Evolutionary conservation across 2,888 invertebrate species (phyloP).

Genomic region (Drosophila fulvimacula): DNA sequence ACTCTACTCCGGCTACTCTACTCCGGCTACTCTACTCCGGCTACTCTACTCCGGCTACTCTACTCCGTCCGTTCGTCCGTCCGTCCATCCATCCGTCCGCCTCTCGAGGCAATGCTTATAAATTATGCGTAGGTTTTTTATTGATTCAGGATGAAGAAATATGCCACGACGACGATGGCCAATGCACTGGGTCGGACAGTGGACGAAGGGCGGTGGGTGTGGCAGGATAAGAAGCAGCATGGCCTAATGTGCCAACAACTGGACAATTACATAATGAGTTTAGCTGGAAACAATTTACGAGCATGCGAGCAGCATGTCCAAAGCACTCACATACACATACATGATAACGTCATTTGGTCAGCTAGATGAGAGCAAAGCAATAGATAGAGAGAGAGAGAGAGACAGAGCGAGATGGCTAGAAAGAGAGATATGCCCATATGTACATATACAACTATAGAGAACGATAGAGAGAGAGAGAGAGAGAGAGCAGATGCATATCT

Average conservation of each 20-base stretch:
- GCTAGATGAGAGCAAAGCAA: conserved; percentile 13
- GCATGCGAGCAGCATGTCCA: conserved; percentile 17
- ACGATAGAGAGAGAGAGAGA: neutral
- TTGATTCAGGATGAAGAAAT: conserved; percentile 51
- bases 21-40: neutral
- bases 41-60: conserved; percentile 1
- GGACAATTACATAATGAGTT: conserved; percentile 49
- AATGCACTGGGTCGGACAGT: neutral
- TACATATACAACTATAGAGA: neutral
- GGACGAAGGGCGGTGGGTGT: neutral
- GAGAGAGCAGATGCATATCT: neutral
- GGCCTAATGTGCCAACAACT: conserved; percentile 18
- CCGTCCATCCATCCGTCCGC: neutral
- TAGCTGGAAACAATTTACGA: conserved; percentile 60
- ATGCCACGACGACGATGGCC: neutral
- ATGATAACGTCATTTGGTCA: conserved; percentile 36
- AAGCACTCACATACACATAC: conserved; percentile 1
- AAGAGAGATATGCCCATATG: conserved; percentile 1
- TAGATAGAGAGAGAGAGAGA: neutral
- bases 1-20: neutral
- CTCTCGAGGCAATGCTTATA: conserved; percentile 46
- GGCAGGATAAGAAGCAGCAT: neutral
- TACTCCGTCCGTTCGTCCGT: neutral
- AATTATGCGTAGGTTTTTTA: conserved; percentile 70
- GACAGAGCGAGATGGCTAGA: neutral